Evolutionary conservation across 2,113 vertebrate genomes (phyloP).

Genomic region (Progne subis): DNA sequence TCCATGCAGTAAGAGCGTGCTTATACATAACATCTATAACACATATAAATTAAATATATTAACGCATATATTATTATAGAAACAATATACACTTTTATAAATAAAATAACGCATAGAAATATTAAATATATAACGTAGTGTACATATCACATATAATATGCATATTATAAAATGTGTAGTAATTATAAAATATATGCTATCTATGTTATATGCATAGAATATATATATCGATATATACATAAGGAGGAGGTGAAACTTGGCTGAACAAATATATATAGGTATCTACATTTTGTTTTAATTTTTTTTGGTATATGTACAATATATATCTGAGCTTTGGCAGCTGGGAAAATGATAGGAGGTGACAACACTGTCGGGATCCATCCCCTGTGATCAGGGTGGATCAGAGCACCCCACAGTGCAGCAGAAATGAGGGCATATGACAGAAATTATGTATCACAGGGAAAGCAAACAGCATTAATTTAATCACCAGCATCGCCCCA

Average conservation of each 20-base stretch:
- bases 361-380: background rate
- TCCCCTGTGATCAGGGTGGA: background rate
- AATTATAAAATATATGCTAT: background rate
- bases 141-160: background rate
- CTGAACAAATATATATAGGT: background rate
- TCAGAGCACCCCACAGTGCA: background rate
- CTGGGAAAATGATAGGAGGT: background rate
- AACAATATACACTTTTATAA: background rate
- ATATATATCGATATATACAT: too few relatives aligned
- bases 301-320: background rate
- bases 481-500: fast-evolving
- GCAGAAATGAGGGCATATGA: background rate
- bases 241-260: background rate
- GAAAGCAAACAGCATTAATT: background rate
- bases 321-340: background rate
- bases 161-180: background rate
- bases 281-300: background rate
- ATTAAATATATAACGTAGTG: background rate
- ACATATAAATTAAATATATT: background rate
- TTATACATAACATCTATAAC: background rate
- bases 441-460: fast-evolving
- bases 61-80: background rate
- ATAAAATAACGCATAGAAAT: background rate
- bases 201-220: background rate
- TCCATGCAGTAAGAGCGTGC: fast-evolving